Evolutionary conservation across 2,888 invertebrate genomes (phyloP), one percentile per base, ranked within the genome.

Genomic region (Hypomecis punctinalis): DNA sequence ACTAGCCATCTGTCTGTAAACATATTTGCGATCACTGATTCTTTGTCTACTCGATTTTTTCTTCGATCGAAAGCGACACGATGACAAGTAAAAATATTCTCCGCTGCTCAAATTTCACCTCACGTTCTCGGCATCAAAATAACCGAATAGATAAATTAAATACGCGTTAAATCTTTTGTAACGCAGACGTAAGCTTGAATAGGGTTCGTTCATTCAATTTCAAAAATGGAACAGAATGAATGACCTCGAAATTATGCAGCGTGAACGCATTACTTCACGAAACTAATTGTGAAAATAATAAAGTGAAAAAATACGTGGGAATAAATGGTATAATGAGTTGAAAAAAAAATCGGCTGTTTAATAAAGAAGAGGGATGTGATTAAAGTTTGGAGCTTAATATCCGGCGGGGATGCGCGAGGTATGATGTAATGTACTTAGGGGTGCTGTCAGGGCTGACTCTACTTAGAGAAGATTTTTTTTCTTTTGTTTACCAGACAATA

Each of bases 181-280:
- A 75, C 64, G 71, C 70, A 70, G 73, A 69, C 75, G 73, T 74
- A 65, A 43, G 65, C n/a, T 58, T 79, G 74, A 81, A 80, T 75
- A 66, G 72, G 68, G 60, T 73, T 78, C 77, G 75, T 81, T 82
- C 81, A 83, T 84, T 82, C 81, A 81, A 83, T 84, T 83, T 79
- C 67, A 80, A 84, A 86, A 85, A 81, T 73, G 73, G 76, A 80
- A 77, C 76, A 74, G 71, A 73, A 72, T 69, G 66, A 82, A 81
- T 79, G 77, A 76, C 70, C 69, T 75, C 75, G 74, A 84, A 88
- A 88, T 92, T 91, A 91, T 91, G 87, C 92, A 84, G 89, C 91
- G 93, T 93, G 92, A 93, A 92, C 90, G 76, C 88, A 89, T 93
- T 90, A 88, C 83, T 82, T 81, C 78, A 84, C 85, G 80, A 83